phyloP scores from a whole-genome alignment of 2,888 invertebrate genomes.

The Cephus runcator region DNA sequence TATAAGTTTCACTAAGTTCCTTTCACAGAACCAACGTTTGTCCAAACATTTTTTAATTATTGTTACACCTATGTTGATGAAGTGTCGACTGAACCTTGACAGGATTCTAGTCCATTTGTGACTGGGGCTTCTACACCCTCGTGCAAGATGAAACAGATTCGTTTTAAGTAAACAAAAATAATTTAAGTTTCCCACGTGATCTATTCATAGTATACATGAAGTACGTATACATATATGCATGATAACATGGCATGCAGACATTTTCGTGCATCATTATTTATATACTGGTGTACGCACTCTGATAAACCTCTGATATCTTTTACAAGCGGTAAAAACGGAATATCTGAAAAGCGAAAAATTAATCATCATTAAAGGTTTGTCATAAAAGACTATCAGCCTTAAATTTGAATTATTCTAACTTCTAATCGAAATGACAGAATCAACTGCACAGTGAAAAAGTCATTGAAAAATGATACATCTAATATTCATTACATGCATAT shows the following conservation, averaged over 20 bases:
- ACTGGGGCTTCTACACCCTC: not conserved
- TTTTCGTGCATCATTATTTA: slow-evolving; percentile 11
- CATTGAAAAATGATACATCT: not conserved
- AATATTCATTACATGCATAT: not conserved
- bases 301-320: slow-evolving; percentile 12
- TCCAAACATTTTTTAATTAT: not conserved
- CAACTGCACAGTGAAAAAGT: not conserved
- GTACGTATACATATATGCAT: not conserved
- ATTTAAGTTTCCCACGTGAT: not conserved
- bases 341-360: slow-evolving; percentile 18
- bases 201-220: not conserved
- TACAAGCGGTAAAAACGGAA: slow-evolving; percentile 16
- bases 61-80: not conserved
- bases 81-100: not conserved
- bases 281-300: slow-evolving; percentile 15
- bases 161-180: not conserved
- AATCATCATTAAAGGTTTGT: slow-evolving; percentile 7
- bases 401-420: not conserved
- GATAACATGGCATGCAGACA: slow-evolving; percentile 7
- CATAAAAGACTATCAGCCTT: not conserved
- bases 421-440: not conserved
- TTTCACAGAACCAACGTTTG: not conserved
- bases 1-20: not conserved
- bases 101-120: not conserved
- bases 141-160: not conserved